A percentile compares a stretch with the other conserved stretches of the same genome.
These are phyloP conservation scores for Meriones psammophilus DNA, from an alignment of 2,797 vertebrate genomes.

Conservation along the genomic window DNA sequence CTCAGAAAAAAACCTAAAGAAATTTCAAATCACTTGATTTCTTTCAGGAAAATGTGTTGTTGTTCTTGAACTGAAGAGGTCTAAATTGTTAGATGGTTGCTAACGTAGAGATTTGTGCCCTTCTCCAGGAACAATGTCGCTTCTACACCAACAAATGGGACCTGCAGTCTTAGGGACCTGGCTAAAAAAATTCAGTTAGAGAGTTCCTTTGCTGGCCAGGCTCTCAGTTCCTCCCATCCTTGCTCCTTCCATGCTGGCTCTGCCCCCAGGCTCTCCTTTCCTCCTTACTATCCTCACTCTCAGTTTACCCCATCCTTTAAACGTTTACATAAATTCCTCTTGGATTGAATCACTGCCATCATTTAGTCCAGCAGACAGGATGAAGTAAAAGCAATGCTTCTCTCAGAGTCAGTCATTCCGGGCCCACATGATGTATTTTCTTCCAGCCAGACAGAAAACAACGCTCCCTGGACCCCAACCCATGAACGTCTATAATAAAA, in stretches of 20 bases:
- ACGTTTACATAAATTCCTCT: not conserved
- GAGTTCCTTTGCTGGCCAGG: too few relatives aligned
- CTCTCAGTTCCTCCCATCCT: not conserved
- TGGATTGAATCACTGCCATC: not conserved
- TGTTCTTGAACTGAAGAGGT: not conserved
- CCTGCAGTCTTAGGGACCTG: not conserved
- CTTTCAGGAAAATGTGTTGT: not conserved
- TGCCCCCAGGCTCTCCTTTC: not conserved
- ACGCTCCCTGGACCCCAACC: not conserved
- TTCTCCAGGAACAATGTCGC: not conserved
- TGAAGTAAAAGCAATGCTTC: not conserved
- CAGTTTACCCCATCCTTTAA: not conserved
- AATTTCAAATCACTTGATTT: not conserved
- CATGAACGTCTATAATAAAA: not conserved
- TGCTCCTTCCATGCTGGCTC: not conserved
- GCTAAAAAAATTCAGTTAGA: not conserved
- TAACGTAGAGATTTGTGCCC: not conserved
- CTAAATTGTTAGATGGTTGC: too few relatives aligned
- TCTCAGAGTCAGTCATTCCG: not conserved
- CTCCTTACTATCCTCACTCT: not conserved
- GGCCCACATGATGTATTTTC: not conserved
- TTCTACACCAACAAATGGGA: not conserved
- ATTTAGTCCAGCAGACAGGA: not conserved
- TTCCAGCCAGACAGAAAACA: not conserved
- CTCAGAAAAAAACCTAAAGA: not conserved